Base-by-base conservation (phyloP, 2,797 vertebrate genomes). In the Anguilla pacifica region DNA sequence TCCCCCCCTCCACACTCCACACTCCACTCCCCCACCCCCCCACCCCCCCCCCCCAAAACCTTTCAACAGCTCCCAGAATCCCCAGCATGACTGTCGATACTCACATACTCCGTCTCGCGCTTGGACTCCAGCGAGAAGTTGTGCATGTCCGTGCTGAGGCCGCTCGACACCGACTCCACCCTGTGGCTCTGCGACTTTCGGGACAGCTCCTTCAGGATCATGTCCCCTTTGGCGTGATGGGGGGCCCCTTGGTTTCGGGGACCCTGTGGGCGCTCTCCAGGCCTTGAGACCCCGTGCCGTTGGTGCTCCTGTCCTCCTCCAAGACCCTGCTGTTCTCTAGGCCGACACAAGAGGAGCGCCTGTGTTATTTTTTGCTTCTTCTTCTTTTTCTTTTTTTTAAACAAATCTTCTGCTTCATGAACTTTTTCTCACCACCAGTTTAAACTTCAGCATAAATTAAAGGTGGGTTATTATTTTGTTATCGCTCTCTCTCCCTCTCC, bases 91-190 rank as follows among this genome's bases (percentile, higher is more conserved):
- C 46, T 51, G 83, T n/a, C 25, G 35, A 35, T 61, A 96, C 98
- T 99, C 96, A 99, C 98, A 85, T 99, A 98, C 96, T 99, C 98
- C 1, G 95, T 96, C 94, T 98, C 97, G 93, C 96, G 96, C 92
- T 98, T 98, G 91, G 94, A 97, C 93, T 98, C 98, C 79, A 97
- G 96, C 94, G 97, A 99, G 94, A 98, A 98, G 95, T 99, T 99
- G 92, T 98, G 95, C 55, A 97, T 96, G 92, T 99, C 98, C 0
- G 94, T 96, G 85, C 96, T 97, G 93, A 95, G 90, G 90, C 93
- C 94, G 13, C 96, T 96, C 0, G 97, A 96, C 90, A 97, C 96
- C 0, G 97, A 96, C 84, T 98, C 97, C 67, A 97, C 94, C 94
- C 98, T 98, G 94, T 97, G 97, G 91, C 96, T 97, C 87, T 98